Evolutionary conservation across 1,140 invertebrate genomes (phyloP), one percentile per base, ranked within the genome.

Genomic region (Andricus grossulariae): DNA sequence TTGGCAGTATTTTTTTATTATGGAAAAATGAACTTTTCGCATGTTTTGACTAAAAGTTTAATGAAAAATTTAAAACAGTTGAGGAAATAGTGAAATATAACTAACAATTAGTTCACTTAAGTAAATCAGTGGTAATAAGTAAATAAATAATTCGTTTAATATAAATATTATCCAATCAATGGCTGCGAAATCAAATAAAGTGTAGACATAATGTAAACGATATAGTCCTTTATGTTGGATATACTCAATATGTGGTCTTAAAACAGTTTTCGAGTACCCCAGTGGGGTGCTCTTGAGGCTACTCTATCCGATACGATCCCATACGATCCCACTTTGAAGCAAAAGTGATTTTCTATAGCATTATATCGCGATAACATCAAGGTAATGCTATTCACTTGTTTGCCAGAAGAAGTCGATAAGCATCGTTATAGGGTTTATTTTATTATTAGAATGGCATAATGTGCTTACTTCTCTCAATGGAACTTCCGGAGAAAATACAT

Each of bases 341-440:
- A 80, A 85, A 87, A 89, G 86, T 85, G 88, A 88, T 88, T 90
- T 87, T 89, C 86, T 85, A 85, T 87, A 70, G 85, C 75, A 80
- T 71, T 79, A 55, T 74, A 72, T 81, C 77, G 77, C 80, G 86
- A 88, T 88, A 88, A 82, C 79, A 88, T 85, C 82, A 72, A 73
- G 75, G 80, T 90, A 90, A 90, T 89, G 88, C 82, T 73, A 77
- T 90, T 90, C 87, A 83, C 88, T 88, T 90, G 89, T 90, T 89
- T 80, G 74, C 72, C 82, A 60, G 75, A 72, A 71, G 10, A 76
- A 57, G 18, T 0, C 72, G 87, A 88, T 89, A 88, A 82, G 70
- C 74, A 89, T 90, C 87, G 86, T 82, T 83, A 86, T 80, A 74
- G 82, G 77, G 76, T 75, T 79, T 71, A 75, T 80, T 78, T 86